Evolutionary conservation across 2,888 invertebrate genomes (phyloP).

Genomic region (Quadroppia sp.): DNA sequence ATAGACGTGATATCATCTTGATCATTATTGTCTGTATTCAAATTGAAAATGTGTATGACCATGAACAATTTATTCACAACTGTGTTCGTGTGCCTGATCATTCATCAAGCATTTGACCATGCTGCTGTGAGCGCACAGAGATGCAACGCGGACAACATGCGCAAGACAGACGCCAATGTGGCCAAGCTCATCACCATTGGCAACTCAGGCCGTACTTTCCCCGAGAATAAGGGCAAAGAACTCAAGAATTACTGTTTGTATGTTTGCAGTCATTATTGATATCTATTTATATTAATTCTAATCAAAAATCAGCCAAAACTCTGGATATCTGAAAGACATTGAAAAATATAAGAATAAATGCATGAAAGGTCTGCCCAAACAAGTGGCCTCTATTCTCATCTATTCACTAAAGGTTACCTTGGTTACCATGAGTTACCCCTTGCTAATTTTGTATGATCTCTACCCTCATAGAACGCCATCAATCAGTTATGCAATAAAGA

Average conservation of each 20-base stretch:
- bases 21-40: too few species aligned
- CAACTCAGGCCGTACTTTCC: constrained; percentile 5
- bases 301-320: background rate
- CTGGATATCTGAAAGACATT: background rate
- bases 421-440: background rate
- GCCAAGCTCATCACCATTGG: background rate
- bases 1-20: too few species aligned
- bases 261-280: too few species aligned
- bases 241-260: background rate
- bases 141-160: too few species aligned
- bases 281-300: background rate
- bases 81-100: too few species aligned
- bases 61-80: too few species aligned
- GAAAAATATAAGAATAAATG: background rate
- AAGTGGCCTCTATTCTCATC: background rate
- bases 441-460: background rate
- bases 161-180: background rate
- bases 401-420: background rate
- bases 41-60: too few species aligned
- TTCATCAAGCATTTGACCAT: too few species aligned
- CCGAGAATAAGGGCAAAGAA: background rate
- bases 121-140: too few species aligned
- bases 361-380: constrained; percentile 1
- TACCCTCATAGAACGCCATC: background rate
- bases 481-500: background rate